phyloP scores from a whole-genome alignment of 2,113 vertebrate genomes.

The Hassar affinis region DNA sequence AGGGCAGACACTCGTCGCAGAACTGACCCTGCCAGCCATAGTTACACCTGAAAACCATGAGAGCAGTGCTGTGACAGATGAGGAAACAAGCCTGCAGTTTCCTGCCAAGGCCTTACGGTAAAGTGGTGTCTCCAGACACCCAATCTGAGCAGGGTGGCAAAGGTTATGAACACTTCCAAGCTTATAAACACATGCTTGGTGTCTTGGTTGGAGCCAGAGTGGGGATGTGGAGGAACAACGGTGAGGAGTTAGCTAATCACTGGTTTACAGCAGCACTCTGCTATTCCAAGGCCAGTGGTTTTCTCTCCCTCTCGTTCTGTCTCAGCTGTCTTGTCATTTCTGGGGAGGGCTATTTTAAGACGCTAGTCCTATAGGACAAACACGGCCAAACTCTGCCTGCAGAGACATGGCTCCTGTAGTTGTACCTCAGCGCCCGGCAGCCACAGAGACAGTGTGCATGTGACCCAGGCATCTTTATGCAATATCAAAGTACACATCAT shows the following conservation, averaged over 20 bases:
- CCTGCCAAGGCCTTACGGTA: slow-evolving; percentile 9
- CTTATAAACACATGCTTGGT: slow-evolving; percentile 45
- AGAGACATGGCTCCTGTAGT: slow-evolving; percentile 56
- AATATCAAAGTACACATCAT: neutral
- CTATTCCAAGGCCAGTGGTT: slow-evolving; percentile 66
- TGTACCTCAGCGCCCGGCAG: slow-evolving; percentile 25
- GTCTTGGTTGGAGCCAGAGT: slow-evolving; percentile 44
- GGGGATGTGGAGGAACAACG: slow-evolving; percentile 48
- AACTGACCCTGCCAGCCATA: slow-evolving; percentile 93
- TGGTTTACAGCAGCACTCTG: slow-evolving; percentile 59
- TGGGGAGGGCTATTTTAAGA: slow-evolving; percentile 73
- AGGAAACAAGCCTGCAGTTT: neutral
- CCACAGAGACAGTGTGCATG: neutral
- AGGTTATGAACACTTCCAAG: slow-evolving; percentile 72
- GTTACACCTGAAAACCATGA: slow-evolving; percentile 80
- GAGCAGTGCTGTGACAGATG: slow-evolving; percentile 25
- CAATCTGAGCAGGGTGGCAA: slow-evolving; percentile 64
- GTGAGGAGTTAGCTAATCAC: slow-evolving; percentile 56
- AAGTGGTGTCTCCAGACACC: slow-evolving; percentile 46
- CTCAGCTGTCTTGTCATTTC: slow-evolving; percentile 80
- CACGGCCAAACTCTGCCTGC: slow-evolving; percentile 41
- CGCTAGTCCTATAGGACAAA: slow-evolving; percentile 59
- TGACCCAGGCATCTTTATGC: slow-evolving; percentile 3
- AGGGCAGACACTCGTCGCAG: slow-evolving; percentile 89
- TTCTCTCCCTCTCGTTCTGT: slow-evolving; percentile 48